Conservation (phyloP, 53 echinoderm and acorn worm species). For the Astropecten irregularis region DNA sequence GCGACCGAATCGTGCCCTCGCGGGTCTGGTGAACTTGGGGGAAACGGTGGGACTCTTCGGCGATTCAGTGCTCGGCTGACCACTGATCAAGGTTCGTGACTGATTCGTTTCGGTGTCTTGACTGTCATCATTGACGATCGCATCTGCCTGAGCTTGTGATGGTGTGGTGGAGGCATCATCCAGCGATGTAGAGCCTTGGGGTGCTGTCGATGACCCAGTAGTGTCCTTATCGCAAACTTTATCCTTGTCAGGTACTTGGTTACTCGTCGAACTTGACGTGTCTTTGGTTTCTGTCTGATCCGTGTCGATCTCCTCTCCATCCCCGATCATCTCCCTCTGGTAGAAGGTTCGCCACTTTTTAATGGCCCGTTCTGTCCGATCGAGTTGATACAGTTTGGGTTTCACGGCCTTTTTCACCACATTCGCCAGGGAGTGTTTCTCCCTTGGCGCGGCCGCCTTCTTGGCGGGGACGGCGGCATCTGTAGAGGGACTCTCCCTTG, state of each 20-base stretch:
- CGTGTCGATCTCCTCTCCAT: neutral
- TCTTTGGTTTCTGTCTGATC: neutral
- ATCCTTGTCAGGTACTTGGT: no score
- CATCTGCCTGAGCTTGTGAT: neutral
- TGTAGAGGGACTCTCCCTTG: neutral
- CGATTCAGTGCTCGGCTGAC: no score
- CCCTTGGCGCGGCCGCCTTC: neutral
- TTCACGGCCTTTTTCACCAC: neutral
- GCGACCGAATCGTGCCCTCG: slow-evolving; percentile 17
- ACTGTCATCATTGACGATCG: neutral
- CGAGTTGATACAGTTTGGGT: slow-evolving; percentile 1
- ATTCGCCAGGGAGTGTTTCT: neutral
- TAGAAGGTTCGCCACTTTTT: slow-evolving; percentile 7
- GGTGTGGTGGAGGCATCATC: neutral
- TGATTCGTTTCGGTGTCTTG: neutral
- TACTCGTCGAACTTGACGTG: no score
- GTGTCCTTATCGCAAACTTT: no score
- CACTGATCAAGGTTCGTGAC: no score
- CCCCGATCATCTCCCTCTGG: neutral
- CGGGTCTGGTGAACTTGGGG: neutral
- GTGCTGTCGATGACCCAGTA: neutral
- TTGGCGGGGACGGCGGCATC: neutral
- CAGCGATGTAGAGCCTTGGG: neutral
- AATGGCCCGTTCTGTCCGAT: neutral
- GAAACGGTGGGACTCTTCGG: no score